Conservation (phyloP, 1,140 invertebrate genomes). For the Thereuonema tuberculata region DNA sequence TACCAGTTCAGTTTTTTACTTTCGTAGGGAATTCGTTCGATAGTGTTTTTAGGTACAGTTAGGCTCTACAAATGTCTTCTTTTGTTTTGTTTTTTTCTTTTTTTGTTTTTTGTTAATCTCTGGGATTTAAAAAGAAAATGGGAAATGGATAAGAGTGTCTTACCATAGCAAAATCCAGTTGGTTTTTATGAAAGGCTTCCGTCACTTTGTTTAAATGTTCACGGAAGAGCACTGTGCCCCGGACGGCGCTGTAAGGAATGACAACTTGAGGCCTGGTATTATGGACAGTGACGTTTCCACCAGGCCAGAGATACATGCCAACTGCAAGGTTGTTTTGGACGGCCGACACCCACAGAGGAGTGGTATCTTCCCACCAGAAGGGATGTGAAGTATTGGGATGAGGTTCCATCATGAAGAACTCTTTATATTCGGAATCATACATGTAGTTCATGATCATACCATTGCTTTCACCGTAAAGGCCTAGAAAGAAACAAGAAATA, state of each 20-base stretch:
- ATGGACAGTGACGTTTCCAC: slow-evolving; percentile 32
- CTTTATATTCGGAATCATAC: slow-evolving; percentile 26
- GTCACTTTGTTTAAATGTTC: slow-evolving; percentile 23
- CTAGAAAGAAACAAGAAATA: slow-evolving; percentile 12
- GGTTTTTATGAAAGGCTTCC: slow-evolving; percentile 13
- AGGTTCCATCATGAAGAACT: slow-evolving; percentile 20
- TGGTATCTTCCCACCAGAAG: slow-evolving; percentile 31
- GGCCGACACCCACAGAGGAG: slow-evolving; percentile 32
- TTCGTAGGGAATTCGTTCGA: too few relatives aligned
- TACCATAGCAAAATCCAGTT: too few relatives aligned
- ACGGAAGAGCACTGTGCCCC: slow-evolving; percentile 16
- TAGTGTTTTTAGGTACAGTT: too few relatives aligned
- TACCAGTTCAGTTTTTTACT: too few relatives aligned
- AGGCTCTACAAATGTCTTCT: too few relatives aligned
- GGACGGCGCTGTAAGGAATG: slow-evolving; percentile 23
- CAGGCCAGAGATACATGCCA: slow-evolving; percentile 31
- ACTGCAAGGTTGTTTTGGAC: slow-evolving; percentile 26
- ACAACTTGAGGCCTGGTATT: slow-evolving; percentile 24
- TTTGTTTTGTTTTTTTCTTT: too few relatives aligned
- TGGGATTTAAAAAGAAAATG: too few relatives aligned
- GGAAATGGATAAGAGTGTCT: too few relatives aligned
- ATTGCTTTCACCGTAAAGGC: slow-evolving; percentile 25
- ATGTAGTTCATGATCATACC: slow-evolving; percentile 33
- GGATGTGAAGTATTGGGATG: slow-evolving; percentile 20
- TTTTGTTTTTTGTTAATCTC: too few relatives aligned